Evolutionary conservation across 2,113 vertebrate genomes (phyloP).

Genomic region (Heterotis niloticus): DNA sequence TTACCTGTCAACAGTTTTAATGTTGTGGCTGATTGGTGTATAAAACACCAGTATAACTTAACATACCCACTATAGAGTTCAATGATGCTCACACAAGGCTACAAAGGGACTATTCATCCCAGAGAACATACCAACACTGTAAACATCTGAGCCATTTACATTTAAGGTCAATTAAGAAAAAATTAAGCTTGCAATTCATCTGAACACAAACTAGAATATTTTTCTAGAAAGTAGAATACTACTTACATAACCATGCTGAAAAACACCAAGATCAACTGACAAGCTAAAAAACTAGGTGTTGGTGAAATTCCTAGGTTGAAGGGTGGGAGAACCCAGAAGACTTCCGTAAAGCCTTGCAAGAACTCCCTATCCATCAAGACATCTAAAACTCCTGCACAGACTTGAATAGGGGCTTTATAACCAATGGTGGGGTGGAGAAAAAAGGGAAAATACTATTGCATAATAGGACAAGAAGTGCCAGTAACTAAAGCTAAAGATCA

Average conservation of each 20-base stretch:
- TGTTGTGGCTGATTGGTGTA: too few species aligned
- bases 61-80: too few species aligned
- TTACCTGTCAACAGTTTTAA: too few species aligned
- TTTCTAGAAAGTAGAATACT: not conserved
- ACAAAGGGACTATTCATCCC: not conserved
- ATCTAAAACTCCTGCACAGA: not conserved
- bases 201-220: not conserved
- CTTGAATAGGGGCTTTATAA: not conserved
- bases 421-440: not conserved
- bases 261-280: slow-evolving; percentile 26
- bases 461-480: not conserved
- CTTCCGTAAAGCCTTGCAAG: not conserved
- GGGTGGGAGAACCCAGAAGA: not conserved
- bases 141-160: not conserved
- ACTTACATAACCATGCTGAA: slow-evolving; percentile 15
- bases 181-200: too few species aligned
- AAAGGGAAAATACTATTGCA: not conserved
- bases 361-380: not conserved
- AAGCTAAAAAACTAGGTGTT: slow-evolving; percentile 15
- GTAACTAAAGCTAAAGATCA: slow-evolving; percentile 16
- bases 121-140: not conserved
- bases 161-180: too few species aligned
- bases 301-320: slow-evolving; percentile 22
- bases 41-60: too few species aligned
- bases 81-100: not conserved